Percentiles rank a stretch among this genome's conserved stretches.
Conservation (phyloP, 2,113 vertebrate genomes). For the Ramphastos sulfuratus region DNA sequence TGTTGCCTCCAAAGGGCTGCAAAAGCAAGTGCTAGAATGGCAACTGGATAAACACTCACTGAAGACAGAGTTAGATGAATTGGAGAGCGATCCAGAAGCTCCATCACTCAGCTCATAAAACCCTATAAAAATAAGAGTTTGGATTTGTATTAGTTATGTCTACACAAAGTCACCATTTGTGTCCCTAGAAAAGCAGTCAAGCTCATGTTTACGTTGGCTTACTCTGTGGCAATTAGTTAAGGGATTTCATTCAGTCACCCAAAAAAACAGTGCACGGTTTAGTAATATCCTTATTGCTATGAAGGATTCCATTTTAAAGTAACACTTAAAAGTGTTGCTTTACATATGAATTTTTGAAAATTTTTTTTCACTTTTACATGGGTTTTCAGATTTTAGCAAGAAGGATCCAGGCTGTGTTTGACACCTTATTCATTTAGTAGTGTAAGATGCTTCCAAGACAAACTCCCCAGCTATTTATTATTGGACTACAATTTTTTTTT, state of each 20-base stretch:
- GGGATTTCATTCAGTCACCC: slow-evolving; percentile 23
- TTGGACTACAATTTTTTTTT: neutral
- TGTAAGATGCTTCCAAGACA: neutral
- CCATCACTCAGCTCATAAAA: slow-evolving; percentile 97
- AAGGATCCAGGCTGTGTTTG: neutral
- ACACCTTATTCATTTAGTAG: neutral
- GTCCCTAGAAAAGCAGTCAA: slow-evolving; percentile 24
- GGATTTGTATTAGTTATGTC: slow-evolving; percentile 54
- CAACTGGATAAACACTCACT: slow-evolving; percentile 95
- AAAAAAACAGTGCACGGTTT: neutral
- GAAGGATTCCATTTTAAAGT: neutral
- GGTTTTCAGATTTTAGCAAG: neutral
- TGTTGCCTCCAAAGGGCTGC: slow-evolving; percentile 87
- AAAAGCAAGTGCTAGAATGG: slow-evolving; percentile 91
- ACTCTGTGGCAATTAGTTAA: neutral
- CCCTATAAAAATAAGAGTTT: slow-evolving; percentile 80
- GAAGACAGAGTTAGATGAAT: slow-evolving; percentile 97
- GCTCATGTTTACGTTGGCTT: slow-evolving; percentile 44
- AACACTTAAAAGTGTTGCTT: neutral
- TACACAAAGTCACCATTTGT: slow-evolving; percentile 21
- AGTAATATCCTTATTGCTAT: neutral
- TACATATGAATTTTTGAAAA: neutral
- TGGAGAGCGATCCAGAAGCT: slow-evolving; percentile 91
- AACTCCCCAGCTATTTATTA: neutral
- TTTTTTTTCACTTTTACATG: neutral